Evolutionary conservation across 2,113 vertebrate genomes (phyloP).

Genomic region (Ahaetulla prasina): DNA sequence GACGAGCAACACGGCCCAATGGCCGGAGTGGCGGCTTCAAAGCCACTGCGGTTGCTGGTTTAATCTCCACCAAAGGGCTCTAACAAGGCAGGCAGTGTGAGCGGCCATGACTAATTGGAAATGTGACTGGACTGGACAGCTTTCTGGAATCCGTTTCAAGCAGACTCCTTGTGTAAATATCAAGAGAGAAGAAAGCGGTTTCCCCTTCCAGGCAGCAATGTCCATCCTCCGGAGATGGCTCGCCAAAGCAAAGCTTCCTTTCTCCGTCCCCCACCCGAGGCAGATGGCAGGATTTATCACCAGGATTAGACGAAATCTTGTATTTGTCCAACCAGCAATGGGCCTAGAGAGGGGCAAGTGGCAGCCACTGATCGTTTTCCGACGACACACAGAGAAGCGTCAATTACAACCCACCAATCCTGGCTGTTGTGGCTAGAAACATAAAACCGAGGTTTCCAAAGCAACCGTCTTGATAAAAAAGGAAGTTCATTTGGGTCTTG

Average conservation of each 20-base stretch:
- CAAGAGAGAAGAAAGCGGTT: neutral
- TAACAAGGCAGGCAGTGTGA: neutral
- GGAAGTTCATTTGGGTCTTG: no score
- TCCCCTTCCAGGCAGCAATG: neutral
- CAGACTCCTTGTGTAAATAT: neutral
- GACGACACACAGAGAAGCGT: no score
- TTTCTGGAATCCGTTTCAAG: neutral
- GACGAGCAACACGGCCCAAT: neutral
- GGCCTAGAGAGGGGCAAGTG: neutral
- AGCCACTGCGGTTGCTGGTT: neutral
- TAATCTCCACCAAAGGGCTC: neutral
- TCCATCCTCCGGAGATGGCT: neutral
- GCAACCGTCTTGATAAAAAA: no score
- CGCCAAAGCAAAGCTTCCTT: no score
- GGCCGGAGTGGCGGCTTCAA: neutral
- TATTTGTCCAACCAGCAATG: slow-evolving; percentile 3
- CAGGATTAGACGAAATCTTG: neutral
- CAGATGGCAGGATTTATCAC: slow-evolving; percentile 11
- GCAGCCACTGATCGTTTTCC: no score
- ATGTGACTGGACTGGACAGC: neutral
- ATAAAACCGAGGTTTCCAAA: no score
- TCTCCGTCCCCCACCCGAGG: neutral
- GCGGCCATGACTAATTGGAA: neutral
- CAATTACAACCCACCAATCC: neutral
- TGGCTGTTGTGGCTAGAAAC: neutral